Percentiles rank a stretch among this genome's conserved stretches.
Evolutionary conservation across 2,797 vertebrate genomes (phyloP).

Genomic region (Capromys pilorides): DNA sequence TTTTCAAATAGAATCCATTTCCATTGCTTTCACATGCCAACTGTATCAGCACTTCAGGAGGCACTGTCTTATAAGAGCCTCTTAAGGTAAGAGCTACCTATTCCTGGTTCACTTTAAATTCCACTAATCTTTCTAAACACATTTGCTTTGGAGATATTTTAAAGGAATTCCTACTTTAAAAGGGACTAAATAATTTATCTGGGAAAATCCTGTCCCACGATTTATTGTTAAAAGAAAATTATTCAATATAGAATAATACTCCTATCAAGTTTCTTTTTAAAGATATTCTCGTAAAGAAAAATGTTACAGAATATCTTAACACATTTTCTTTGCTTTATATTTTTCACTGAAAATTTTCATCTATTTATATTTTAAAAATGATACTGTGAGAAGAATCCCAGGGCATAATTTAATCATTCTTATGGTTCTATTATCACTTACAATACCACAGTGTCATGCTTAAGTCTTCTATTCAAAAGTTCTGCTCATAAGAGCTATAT

Average conservation of each 20-base stretch:
- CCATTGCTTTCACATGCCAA: not conserved
- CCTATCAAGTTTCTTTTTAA: not conserved
- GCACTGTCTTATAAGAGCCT: not conserved
- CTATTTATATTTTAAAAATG: conserved; percentile 11
- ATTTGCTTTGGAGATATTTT: not conserved
- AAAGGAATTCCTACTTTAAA: conserved; percentile 1
- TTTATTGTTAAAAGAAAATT: conserved; percentile 24
- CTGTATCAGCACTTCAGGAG: not conserved
- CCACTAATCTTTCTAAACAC: not conserved
- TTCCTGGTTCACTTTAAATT: not conserved
- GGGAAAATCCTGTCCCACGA: not conserved
- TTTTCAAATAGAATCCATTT: not conserved
- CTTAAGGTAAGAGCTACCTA: not conserved
- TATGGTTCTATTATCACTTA: not conserved
- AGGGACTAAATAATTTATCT: not conserved
- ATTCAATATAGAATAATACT: not conserved
- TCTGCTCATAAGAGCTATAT: not conserved
- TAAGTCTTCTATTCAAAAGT: not conserved
- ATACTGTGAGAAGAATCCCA: not conserved
- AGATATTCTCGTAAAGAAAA: conserved; percentile 39
- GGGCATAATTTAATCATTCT: not conserved
- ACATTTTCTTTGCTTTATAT: conserved; percentile 27
- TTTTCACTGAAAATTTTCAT: not conserved
- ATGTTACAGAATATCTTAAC: not conserved
- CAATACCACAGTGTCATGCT: not conserved